These are phyloP conservation scores for Thelaira solivaga DNA, from an alignment of 2,888 invertebrate species.

Conservation along the genomic window DNA sequence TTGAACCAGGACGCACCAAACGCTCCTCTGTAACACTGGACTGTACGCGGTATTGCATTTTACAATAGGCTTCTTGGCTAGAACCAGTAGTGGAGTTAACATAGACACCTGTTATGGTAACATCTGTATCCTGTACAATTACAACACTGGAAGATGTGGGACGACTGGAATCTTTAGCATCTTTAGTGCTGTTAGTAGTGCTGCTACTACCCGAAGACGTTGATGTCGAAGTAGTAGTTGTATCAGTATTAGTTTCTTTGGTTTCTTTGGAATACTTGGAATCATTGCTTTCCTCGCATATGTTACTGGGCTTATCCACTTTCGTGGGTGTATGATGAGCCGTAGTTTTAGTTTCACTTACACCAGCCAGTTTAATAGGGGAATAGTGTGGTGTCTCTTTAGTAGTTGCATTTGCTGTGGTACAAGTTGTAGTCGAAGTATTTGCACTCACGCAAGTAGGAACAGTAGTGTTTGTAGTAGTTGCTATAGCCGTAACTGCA, in stretches of 20 bases:
- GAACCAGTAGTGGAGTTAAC: constrained; percentile 85
- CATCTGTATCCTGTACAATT: constrained; percentile 90
- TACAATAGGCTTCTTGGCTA: constrained; percentile 89
- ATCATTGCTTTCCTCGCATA: constrained; percentile 73
- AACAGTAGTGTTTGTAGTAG: background rate
- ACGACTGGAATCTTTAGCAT: constrained; percentile 73
- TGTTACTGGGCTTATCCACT: constrained; percentile 61
- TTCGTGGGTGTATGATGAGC: constrained; percentile 39
- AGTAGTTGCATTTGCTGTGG: background rate
- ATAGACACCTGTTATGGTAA: constrained; percentile 92
- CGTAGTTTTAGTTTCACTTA: constrained; percentile 3
- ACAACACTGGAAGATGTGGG: constrained; percentile 82
- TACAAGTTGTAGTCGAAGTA: constrained; percentile 19
- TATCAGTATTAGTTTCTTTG: constrained; percentile 73
- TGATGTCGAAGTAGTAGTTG: constrained; percentile 70
- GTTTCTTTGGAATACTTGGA: constrained; percentile 74
- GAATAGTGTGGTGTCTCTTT: constrained; percentile 49
- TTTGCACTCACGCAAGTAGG: background rate
- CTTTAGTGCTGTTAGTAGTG: constrained; percentile 69
- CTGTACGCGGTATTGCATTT: constrained; percentile 92
- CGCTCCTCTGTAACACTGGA: constrained; percentile 92
- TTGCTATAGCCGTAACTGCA: constrained; percentile 11
- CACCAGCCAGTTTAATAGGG: constrained; percentile 61
- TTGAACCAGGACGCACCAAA: constrained; percentile 80
- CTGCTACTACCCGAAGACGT: constrained; percentile 67